Conservation (phyloP, 1,140 invertebrate species). For the Neelides sp. region DNA sequence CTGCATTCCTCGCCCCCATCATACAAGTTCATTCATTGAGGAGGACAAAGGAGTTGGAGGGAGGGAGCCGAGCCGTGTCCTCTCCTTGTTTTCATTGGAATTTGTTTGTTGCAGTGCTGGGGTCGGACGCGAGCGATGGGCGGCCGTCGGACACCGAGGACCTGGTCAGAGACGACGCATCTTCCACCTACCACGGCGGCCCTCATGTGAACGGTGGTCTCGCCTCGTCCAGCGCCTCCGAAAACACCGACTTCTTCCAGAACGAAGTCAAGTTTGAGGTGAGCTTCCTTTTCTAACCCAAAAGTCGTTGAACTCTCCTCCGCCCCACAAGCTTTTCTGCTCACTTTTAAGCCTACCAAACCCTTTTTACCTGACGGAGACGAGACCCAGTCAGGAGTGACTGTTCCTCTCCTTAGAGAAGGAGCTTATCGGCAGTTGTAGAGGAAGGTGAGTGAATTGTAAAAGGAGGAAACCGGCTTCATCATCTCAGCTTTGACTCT, state of each 20-base stretch:
- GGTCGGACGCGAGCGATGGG: conserved; percentile 39
- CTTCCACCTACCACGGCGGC: conserved; percentile 22
- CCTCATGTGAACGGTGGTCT: conserved; percentile 28
- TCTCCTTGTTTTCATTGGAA: conserved; percentile 5
- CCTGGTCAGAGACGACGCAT: conserved; percentile 37
- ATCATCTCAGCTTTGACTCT: too few species aligned
- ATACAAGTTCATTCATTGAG: conserved; percentile 25
- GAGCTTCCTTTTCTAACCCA: not conserved
- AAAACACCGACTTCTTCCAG: conserved; percentile 7
- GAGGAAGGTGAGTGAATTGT: too few species aligned
- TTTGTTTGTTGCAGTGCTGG: conserved; percentile 36
- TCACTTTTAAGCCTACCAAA: too few species aligned
- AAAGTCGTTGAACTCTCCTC: too few species aligned
- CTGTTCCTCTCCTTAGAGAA: too few species aligned
- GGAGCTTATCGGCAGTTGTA: too few species aligned
- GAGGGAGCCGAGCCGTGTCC: not conserved
- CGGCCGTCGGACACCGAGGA: conserved; percentile 46
- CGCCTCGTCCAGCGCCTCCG: conserved; percentile 11
- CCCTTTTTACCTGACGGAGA: too few species aligned
- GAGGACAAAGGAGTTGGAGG: not conserved
- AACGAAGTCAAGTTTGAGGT: conserved; percentile 31
- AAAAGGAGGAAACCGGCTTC: too few species aligned
- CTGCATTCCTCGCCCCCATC: conserved; percentile 22
- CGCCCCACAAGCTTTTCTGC: too few species aligned
- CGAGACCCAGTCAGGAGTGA: too few species aligned